phyloP scores from a whole-genome alignment of 1,140 invertebrate genomes.

The Drosophila leontia region DNA sequence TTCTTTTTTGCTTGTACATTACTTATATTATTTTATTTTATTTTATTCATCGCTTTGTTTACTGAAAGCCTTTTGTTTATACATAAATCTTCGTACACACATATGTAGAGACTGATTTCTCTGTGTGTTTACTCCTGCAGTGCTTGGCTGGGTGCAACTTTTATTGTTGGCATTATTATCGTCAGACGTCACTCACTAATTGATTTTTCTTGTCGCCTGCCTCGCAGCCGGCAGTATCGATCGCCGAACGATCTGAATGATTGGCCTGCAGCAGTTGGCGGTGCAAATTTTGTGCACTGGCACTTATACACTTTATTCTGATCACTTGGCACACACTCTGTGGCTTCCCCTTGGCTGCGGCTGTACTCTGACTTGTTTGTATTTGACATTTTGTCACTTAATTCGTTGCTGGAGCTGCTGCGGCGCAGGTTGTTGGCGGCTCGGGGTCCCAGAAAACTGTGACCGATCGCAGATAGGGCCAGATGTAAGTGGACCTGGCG shows the following conservation, averaged over 20 bases:
- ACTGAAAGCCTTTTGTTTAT: background rate
- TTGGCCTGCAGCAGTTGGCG: slow-evolving; percentile 59
- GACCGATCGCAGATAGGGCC: slow-evolving; percentile 70
- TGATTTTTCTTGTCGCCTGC: slow-evolving; percentile 85
- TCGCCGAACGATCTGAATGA: slow-evolving; percentile 70
- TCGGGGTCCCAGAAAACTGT: slow-evolving; percentile 33
- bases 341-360: slow-evolving; percentile 1
- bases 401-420: slow-evolving; percentile 67
- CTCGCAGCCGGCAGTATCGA: slow-evolving; percentile 51
- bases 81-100: background rate
- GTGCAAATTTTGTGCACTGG: slow-evolving; percentile 71
- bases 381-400: slow-evolving; percentile 84
- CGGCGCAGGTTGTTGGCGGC: slow-evolving; percentile 39
- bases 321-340: slow-evolving; percentile 39
- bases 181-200: slow-evolving; percentile 85
- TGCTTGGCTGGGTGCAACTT: slow-evolving; percentile 58
- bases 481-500: slow-evolving; percentile 77
- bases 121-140: slow-evolving; percentile 10
- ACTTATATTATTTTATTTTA: background rate
- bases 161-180: slow-evolving; percentile 84
- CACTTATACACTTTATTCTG: slow-evolving; percentile 68
- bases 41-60: background rate
- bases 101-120: background rate
- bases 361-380: slow-evolving; percentile 46
- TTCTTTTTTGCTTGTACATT: too few species aligned